Percentiles rank a stretch among this genome's conserved stretches.
These are phyloP conservation scores for Ambastaia sidthimunki DNA, from an alignment of 2,797 vertebrate genomes.

Conservation along the genomic window DNA sequence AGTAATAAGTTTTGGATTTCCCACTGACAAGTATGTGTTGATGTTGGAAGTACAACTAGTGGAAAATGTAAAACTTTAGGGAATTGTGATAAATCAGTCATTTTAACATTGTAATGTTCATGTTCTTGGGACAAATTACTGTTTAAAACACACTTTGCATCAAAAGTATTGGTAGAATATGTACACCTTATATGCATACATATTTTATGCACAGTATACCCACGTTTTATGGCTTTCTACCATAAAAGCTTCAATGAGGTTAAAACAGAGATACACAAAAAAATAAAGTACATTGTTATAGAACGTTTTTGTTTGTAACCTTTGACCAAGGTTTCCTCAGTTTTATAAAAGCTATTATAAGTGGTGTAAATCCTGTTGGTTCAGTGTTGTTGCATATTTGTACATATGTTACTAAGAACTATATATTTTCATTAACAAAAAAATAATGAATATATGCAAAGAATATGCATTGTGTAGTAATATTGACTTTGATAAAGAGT, in stretches of 20 bases:
- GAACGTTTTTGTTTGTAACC: slow-evolving; percentile 27
- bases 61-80: slow-evolving; percentile 22
- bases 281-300: not conserved
- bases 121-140: slow-evolving; percentile 4
- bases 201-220: slow-evolving; percentile 30
- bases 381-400: slow-evolving; percentile 63
- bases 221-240: slow-evolving; percentile 13
- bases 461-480: slow-evolving; percentile 74
- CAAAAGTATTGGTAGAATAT: slow-evolving; percentile 1
- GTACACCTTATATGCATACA: slow-evolving; percentile 9
- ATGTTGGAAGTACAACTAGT: slow-evolving; percentile 27
- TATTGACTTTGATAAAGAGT: slow-evolving; percentile 69
- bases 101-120: slow-evolving; percentile 13
- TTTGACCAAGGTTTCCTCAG: slow-evolving; percentile 1
- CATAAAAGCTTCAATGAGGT: slow-evolving; percentile 16
- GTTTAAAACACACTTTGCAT: slow-evolving; percentile 35
- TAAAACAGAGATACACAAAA: slow-evolving; percentile 8
- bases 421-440: slow-evolving; percentile 78
- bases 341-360: slow-evolving; percentile 24
- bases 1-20: slow-evolving; percentile 36
- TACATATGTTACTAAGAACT: slow-evolving; percentile 76
- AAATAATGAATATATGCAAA: slow-evolving; percentile 78
- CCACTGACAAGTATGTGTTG: slow-evolving; percentile 12
- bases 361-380: slow-evolving; percentile 51
- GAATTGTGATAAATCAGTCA: slow-evolving; percentile 25